Evolutionary conservation across 2,888 invertebrate species (phyloP), one percentile per base, ranked within the genome.

Genomic region (Limnephilus lunatus): DNA sequence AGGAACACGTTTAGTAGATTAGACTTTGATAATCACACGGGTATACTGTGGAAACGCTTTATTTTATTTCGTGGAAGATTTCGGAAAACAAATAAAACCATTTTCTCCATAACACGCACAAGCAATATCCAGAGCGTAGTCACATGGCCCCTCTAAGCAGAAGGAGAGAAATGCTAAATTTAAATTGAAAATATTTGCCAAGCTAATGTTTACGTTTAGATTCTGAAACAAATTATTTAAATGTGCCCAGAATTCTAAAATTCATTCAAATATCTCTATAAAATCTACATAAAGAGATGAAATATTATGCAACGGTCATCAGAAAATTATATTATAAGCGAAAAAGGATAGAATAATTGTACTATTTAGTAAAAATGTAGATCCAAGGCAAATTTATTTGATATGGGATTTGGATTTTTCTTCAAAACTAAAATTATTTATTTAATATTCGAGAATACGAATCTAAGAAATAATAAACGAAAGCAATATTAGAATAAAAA

Each of bases 41-140:
- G 68, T 68, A 68, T 68, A 68, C 82, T 82, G 82, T 31, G 19
- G 82, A 82, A 32, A 32, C 31, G 30, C 82, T 82, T 82, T 32
- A 82, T 82, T 82, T 82, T 82, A 68, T 82, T 82, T 31, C 32
- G 82, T 32, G 82, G 82, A 82, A 32, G 82, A 82, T 82, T 82
- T 82, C 31, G 82, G 31, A 32, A 32, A 32, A 82, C 82, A 82
- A 82, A 32, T 32, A 82, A 68, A 68, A 82, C 82, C 32, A 32
- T 32, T 31, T 82, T 15, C 32, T 4, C 31, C 14, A 82, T 31
- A 32, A 82, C 82, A 82, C 82, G 82, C 82, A 32, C 82, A 7
- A 82, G 82, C 82, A 11, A 82, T 82, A 82, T 32, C 82, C 9
- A 31, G 15, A 32, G 82, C 82, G 12, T 81, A 31, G 82, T 82